phyloP scores from a whole-genome alignment of 92 coral and sea anemone genomes.

The Bergia puertoricense region DNA sequence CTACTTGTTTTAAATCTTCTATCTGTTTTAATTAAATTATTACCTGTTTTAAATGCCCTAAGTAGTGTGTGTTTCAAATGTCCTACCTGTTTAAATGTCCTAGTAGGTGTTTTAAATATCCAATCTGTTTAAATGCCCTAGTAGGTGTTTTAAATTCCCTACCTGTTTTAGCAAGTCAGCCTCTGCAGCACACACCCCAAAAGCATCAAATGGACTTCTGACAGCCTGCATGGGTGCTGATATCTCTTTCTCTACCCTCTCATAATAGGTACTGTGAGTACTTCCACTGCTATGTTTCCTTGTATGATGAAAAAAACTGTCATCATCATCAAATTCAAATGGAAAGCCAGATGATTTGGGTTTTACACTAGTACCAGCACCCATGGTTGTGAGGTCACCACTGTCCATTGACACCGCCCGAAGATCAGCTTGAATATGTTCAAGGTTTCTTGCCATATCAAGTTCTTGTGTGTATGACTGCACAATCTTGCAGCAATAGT shows the following conservation, averaged over 20 bases:
- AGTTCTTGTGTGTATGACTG: constrained; percentile 84
- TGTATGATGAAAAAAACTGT: constrained; percentile 52
- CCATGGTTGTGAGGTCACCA: constrained; percentile 49
- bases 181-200: constrained; percentile 97
- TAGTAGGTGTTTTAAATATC: no score
- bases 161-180: constrained; percentile 97
- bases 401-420: constrained; percentile 66
- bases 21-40: no score
- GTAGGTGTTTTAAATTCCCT: no score
- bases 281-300: constrained; percentile 55
- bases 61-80: no score
- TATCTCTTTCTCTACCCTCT: constrained; percentile 65
- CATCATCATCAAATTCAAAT: constrained; percentile 83
- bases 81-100: no score
- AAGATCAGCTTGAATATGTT: constrained; percentile 88
- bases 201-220: constrained; percentile 89
- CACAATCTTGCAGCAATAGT: constrained; percentile 88
- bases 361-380: constrained; percentile 30
- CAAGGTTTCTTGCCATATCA: constrained; percentile 67
- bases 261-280: constrained; percentile 43
- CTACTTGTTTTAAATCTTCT: no score
- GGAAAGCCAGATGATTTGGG: constrained; percentile 62
- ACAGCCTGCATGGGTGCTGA: constrained; percentile 47
- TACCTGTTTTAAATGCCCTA: no score
- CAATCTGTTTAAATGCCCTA: no score